Percentiles rank a stretch among this genome's conserved stretches.
Conservation (phyloP, 1,140 invertebrate genomes). For the Drosophila yakuba region DNA sequence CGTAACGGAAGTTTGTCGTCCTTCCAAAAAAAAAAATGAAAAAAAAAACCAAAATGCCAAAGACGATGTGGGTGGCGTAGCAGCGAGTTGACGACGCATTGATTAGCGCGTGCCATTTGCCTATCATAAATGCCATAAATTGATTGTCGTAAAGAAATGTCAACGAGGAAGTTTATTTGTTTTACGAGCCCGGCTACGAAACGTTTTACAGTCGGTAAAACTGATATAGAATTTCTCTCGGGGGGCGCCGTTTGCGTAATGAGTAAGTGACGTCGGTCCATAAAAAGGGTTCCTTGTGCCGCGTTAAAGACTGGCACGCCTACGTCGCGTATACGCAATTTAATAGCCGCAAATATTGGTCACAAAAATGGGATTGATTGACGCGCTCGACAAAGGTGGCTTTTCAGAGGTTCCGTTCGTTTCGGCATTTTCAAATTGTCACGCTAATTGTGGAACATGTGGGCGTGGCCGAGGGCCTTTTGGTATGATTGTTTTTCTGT, state of each 20-base stretch:
- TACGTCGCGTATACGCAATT: slow-evolving; percentile 68
- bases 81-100: slow-evolving; percentile 56
- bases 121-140: slow-evolving; percentile 78
- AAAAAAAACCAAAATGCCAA: too few relatives aligned
- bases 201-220: slow-evolving; percentile 69
- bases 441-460: slow-evolving; percentile 75
- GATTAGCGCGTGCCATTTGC: slow-evolving; percentile 78
- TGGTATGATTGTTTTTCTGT: slow-evolving; percentile 26
- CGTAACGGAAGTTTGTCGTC: slow-evolving; percentile 67
- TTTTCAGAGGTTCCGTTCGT: too few relatives aligned
- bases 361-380: slow-evolving; percentile 37
- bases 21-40: not conserved
- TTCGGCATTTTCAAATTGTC: slow-evolving; percentile 74
- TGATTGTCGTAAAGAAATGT: slow-evolving; percentile 59
- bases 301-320: slow-evolving; percentile 36
- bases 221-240: slow-evolving; percentile 29
- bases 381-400: slow-evolving; percentile 31
- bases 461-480: slow-evolving; percentile 26
- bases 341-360: slow-evolving; percentile 60
- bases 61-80: not conserved
- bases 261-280: slow-evolving; percentile 44
- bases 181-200: slow-evolving; percentile 29
- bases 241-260: slow-evolving; percentile 42
- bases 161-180: slow-evolving; percentile 54
- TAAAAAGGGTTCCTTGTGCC: slow-evolving; percentile 33